A percentile compares a stretch with the other conserved stretches of the same genome.
These are phyloP conservation scores for Nemopilema nomurai DNA, from an alignment of 30 jellyfish, hydroid and myxozoan species.

Conservation along the genomic window DNA sequence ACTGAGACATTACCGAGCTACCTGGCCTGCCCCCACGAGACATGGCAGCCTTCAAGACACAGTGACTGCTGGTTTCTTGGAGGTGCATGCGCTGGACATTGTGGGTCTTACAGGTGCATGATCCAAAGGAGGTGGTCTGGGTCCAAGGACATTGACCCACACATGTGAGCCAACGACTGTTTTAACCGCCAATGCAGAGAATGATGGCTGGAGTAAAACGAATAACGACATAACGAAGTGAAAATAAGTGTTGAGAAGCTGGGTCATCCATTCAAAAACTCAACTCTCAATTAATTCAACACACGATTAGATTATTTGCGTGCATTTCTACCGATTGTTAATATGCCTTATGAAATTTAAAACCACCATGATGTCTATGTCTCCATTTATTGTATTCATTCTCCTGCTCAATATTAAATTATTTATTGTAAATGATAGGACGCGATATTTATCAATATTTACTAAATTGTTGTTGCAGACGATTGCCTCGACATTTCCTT, in stretches of 20 bases:
- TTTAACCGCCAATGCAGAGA: neutral
- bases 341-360: constrained; percentile 63
- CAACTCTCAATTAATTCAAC: constrained; percentile 53
- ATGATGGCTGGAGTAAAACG: neutral
- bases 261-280: constrained; percentile 70
- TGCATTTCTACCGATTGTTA: constrained; percentile 51
- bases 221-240: constrained; percentile 29
- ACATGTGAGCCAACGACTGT: neutral
- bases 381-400: constrained; percentile 66
- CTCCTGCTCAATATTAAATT: constrained; percentile 44
- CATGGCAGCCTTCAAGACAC: too few relatives aligned
- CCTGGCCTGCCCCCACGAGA: too few relatives aligned
- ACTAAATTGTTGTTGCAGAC: constrained; percentile 31
- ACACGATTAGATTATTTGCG: constrained; percentile 50
- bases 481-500: neutral
- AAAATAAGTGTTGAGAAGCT: constrained; percentile 43
- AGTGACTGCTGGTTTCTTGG: too few relatives aligned
- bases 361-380: constrained; percentile 67
- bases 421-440: constrained; percentile 42
- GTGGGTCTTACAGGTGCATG: neutral
- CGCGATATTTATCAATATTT: constrained; percentile 32
- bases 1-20: too few relatives aligned
- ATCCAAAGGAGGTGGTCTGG: neutral
- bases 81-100: neutral
- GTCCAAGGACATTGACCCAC: neutral